phyloP scores from a whole-genome alignment of 1,140 invertebrate genomes.

The Habropoda laboriosa region DNA sequence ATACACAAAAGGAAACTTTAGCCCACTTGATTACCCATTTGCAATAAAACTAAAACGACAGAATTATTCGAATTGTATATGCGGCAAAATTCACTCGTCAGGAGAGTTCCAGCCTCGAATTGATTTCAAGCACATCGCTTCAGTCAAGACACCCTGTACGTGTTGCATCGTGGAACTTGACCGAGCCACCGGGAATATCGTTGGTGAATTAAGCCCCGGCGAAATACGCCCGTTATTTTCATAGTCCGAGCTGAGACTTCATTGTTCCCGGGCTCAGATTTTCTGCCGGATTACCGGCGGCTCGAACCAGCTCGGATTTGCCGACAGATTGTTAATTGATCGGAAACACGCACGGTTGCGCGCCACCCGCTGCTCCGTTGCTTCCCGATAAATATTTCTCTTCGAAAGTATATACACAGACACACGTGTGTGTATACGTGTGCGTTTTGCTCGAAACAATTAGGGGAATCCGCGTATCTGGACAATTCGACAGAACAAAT shows the following conservation, averaged over 20 bases:
- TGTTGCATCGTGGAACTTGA: neutral
- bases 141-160: neutral
- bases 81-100: too few relatives aligned
- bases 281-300: conserved; percentile 16
- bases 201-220: neutral
- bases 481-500: neutral
- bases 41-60: too few relatives aligned
- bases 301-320: neutral
- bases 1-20: too few relatives aligned
- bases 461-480: conserved; percentile 16
- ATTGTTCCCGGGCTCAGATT: conserved; percentile 19
- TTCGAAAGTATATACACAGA: neutral
- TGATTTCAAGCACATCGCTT: too few relatives aligned
- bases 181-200: neutral
- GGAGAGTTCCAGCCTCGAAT: too few relatives aligned
- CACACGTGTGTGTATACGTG: neutral
- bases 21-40: too few relatives aligned
- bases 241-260: conserved; percentile 2
- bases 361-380: neutral
- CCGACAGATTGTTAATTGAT: conserved; percentile 39
- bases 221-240: conserved; percentile 11
- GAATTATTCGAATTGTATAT: too few relatives aligned
- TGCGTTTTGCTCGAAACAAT: neutral
- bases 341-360: conserved; percentile 38
- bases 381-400: conserved; percentile 24